These are phyloP conservation scores for Chrysoperla carnea DNA, from an alignment of 1,140 invertebrate genomes.

Conservation along the genomic window DNA sequence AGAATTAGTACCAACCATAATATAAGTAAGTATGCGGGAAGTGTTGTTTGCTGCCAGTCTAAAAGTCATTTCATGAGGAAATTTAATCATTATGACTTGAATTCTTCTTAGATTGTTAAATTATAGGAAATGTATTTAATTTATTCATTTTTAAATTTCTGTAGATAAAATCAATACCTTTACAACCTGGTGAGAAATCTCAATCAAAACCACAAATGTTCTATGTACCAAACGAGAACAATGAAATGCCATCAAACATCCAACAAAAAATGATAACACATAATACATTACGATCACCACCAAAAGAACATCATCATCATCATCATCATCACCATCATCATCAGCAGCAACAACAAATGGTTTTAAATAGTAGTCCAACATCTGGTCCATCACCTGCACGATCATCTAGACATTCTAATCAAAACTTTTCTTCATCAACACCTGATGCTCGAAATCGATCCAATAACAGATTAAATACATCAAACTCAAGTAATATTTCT, in stretches of 20 bases:
- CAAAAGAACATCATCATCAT: neutral
- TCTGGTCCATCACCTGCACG: neutral
- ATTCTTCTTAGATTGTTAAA: too few species aligned
- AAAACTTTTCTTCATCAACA: too few species aligned
- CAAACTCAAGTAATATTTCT: too few species aligned
- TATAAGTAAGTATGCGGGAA: too few species aligned
- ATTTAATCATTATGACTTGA: too few species aligned
- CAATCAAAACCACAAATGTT: conserved; percentile 46
- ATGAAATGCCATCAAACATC: conserved; percentile 32
- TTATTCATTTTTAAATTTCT: conserved; percentile 7
- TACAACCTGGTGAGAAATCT: conserved; percentile 47
- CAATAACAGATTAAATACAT: too few species aligned
- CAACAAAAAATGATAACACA: neutral
- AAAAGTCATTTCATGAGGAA: too few species aligned
- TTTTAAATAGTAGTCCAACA: neutral
- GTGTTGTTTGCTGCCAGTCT: too few species aligned
- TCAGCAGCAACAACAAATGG: conserved; percentile 2
- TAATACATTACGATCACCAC: neutral
- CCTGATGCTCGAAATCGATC: too few species aligned
- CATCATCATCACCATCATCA: conserved; percentile 1
- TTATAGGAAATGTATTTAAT: too few species aligned
- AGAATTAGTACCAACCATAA: too few species aligned
- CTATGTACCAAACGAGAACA: conserved; percentile 48
- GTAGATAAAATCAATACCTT: conserved; percentile 63
- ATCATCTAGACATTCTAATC: too few species aligned